Evolutionary conservation across 2,797 vertebrate genomes (phyloP), one percentile per base, ranked within the genome.

Genomic region (Malacoctenus gilli): DNA sequence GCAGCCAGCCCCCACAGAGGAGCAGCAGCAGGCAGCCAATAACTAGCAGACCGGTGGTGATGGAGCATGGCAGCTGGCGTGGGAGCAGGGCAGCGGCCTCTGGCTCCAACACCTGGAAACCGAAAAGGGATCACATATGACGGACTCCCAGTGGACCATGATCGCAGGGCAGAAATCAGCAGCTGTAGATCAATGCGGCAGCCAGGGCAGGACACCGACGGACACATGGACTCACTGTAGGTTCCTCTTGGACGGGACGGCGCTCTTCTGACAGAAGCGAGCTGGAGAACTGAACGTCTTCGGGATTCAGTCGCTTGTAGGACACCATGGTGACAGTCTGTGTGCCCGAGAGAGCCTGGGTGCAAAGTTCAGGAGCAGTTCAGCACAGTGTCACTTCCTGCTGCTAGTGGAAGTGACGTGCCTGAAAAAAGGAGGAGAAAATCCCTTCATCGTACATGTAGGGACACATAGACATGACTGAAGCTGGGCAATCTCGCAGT

Each of bases 21-120:
- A 91, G 59, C 43, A 93, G 57, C 63, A 93, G 67, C 47, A 92
- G 77, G n/a, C 77, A 77, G 38, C 86, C 87, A 0, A 89, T 74
- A 25, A 84, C 58, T 39, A 92, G 55, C 20, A 93, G 85, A 32
- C 49, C 68, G 0, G 58, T 80, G 23, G 89, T 89, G 60, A 74
- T 4, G 0, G 91, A 92, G 58, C 91, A 92, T 0, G 43, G 40
- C 0, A 77, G 77, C 40, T 58, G 77, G 14, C 63, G 69, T 6
- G 85, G 84, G 40, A 91, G 82, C 63, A 92, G 62, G 0, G 85
- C 59, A 23, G 75, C 47, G 7, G 82, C 84, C 5, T 82, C 84
- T 4, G 76, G 72, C n/a, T 86, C 82, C n/a, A 21, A 67, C 8
- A 63, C 62, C 82, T 91, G 25, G 5, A 57, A 63, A 67, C 14